These are phyloP conservation scores for Melopsittacus undulatus DNA, from an alignment of 2,797 vertebrate genomes.

Conservation along the genomic window DNA sequence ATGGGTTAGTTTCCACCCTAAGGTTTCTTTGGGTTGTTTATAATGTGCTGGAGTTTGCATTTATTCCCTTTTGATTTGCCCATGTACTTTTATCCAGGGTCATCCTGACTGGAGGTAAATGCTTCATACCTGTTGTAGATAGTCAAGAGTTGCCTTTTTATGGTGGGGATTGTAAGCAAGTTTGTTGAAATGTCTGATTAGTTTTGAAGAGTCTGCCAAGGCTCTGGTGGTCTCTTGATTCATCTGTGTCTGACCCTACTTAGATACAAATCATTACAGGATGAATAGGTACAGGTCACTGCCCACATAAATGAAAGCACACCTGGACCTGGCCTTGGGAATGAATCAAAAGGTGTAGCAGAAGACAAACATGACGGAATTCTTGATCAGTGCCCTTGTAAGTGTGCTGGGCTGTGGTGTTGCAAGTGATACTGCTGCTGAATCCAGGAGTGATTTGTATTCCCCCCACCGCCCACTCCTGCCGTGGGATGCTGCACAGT, in stretches of 20 bases:
- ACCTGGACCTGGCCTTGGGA: background rate
- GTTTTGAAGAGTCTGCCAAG: background rate
- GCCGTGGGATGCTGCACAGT: background rate
- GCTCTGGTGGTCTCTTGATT: background rate
- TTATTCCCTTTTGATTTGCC: background rate
- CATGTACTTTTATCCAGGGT: background rate
- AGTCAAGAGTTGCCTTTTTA: background rate
- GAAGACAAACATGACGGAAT: background rate
- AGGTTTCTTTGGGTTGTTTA: background rate
- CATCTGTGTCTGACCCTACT: background rate
- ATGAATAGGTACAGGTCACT: background rate
- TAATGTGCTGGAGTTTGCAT: background rate
- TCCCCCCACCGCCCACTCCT: too few relatives aligned
- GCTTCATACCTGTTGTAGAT: background rate
- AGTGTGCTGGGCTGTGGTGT: background rate
- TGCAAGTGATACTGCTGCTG: background rate
- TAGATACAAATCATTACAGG: accelerated
- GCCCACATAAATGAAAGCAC: background rate
- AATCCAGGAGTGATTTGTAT: background rate
- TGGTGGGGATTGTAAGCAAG: background rate
- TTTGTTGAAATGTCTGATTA: background rate
- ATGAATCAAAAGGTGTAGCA: background rate
- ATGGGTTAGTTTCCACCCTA: background rate
- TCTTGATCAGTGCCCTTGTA: background rate
- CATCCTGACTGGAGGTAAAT: background rate